Evolutionary conservation across 2,888 invertebrate genomes (phyloP), one percentile per base, ranked within the genome.

Genomic region (Chouioia cunea): DNA sequence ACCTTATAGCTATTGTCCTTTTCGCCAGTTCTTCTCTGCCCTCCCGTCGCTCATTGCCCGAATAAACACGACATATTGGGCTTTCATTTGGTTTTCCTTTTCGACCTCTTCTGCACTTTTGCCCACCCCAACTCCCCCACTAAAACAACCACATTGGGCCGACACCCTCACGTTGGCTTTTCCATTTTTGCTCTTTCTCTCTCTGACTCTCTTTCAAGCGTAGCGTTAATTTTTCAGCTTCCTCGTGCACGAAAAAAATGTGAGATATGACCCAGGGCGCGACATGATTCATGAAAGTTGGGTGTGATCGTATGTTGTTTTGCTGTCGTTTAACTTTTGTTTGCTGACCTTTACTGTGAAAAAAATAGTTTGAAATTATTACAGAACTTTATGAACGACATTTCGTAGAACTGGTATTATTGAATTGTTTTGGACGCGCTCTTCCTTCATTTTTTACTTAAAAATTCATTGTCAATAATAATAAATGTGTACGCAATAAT

Each of bases 61-160:
- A 56, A 68, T 72, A 68, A 72, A 68, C 65, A 72, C 63, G 54
- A 56, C 64, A 60, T 67, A 64, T 65, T 68, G 71, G 68, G 60
- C 65, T 68, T 63, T 52, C 59, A 23, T 64, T 60, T 46, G 52
- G 14, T 22, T 23, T 58, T 48, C 23, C 54, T 4, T 20, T 52
- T 23, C 15, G 27, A n/a, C 4, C 16, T 16, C 18, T 16, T 22
- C n/a, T 27, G 36, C 36, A 36, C 52, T 14, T 36, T 14, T n/a
- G 22, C 8, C 27, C 47, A 10, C n/a, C 20, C 3, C 60, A 2
- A 48, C 4, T 52, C n/a, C 58, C 10, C 65, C 50, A 3, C 46
- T 50, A 27, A 27, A 27, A 27, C 36, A 36, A 10, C 10, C 36
- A 10, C 36, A 36, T 36, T 36, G 36, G 36, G 12, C n/a, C 10